Evolutionary conservation across 2,797 vertebrate species (phyloP), one percentile per base, ranked within the genome.

Genomic region (Cryptoprocta ferox): DNA sequence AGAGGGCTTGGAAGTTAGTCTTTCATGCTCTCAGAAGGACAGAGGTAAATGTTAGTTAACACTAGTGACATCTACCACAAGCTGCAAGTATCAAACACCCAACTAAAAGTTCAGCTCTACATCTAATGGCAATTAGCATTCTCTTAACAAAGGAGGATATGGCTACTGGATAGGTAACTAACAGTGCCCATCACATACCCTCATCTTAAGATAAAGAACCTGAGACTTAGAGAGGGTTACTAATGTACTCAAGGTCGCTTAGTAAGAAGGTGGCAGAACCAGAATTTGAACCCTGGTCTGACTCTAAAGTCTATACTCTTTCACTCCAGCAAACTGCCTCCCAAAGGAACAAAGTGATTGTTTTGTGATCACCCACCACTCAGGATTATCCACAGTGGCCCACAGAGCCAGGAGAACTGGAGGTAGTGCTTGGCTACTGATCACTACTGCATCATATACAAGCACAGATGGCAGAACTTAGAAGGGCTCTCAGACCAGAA

Each of bases 301-400:
- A 86, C 48, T 68, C 28, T n/a, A 84, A 53, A n/a, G 32, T 35
- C 28, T 94, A 7, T 73, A 80, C 10, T 39, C 15, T 83, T 92
- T 89, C 35, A 65, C 48, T 89, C 37, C n/a, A 96, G n/a, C 65
- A 81, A 76, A 93, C 48, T 48, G 56, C 19, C 80, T 93, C 35
- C 26, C 39, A 81, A 92, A 90, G 39, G 39, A 88, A 89, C 63
- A 65, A 86, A 24, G 14, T 45, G 19, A 92, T 37, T 91, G 71
- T 89, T 84, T 91, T 32, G 37, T 39, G 73, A 63, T 42, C 15
- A 84, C 56, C 42, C 26, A 53, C 42, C 26, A 28, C 42, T 71
- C 92, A 89, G 66, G 28, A 53, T 70, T 75, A 78, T 53, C 42
- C 48, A 78, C 61, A 91, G 79, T 59, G 39, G 59, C 28, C 45